Evolutionary conservation across 2,797 vertebrate species (phyloP).

Genomic region (Sciaenops ocellatus): DNA sequence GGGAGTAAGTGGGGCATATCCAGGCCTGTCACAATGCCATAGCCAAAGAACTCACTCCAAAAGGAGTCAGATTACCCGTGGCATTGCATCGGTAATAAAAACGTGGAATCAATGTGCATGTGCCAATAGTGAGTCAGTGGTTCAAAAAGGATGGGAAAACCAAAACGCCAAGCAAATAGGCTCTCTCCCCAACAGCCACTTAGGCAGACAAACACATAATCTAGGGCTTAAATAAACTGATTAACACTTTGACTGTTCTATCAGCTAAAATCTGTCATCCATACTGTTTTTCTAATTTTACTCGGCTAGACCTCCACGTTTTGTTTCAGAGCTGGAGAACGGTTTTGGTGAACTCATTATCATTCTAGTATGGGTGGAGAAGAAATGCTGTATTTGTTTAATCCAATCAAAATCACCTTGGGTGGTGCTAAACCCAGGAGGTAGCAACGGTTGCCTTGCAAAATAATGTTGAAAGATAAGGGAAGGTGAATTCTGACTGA

Average conservation of each 20-base stretch:
- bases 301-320: no score
- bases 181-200: not conserved
- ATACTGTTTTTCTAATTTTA: no score
- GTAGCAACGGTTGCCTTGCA: no score
- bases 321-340: no score
- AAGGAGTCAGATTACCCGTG: slow-evolving; percentile 13
- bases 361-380: no score
- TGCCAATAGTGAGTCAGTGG: not conserved
- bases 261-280: not conserved
- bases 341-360: no score
- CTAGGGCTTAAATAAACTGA: not conserved
- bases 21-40: slow-evolving; percentile 52
- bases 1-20: slow-evolving; percentile 43
- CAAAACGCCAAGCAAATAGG: not conserved
- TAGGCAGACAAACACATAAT: not conserved
- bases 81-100: not conserved
- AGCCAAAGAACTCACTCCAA: slow-evolving; percentile 27
- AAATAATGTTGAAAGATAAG: no score
- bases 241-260: not conserved
- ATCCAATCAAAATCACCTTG: no score
- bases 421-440: no score
- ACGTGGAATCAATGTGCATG: slow-evolving; percentile 11
- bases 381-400: no score
- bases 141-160: not conserved
- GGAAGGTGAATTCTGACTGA: no score